Evolutionary conservation across 2,888 invertebrate species (phyloP), one percentile per base, ranked within the genome.

Genomic region (Galeopsomyia nigrocyanea): DNA sequence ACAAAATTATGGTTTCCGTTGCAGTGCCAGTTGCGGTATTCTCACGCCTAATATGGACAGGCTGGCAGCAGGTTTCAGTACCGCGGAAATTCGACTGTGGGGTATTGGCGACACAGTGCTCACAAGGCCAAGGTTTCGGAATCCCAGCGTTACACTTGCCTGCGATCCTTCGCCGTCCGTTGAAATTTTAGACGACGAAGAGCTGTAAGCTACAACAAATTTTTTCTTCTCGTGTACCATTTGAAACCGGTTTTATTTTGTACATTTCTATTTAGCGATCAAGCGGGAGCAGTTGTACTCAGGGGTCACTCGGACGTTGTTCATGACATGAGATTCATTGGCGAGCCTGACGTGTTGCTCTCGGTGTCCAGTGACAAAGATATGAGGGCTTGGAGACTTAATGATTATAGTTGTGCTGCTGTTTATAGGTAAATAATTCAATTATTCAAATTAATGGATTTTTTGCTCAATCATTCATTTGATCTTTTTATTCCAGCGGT

Each of bases 291-390:
- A 6, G 82, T 91, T 73, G 87, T 90, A 46, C 83, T 94, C 63
- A 88, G 92, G 74, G 95, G 94, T 0, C 95, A 96, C 82, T 90
- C 90, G 14, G 93, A 92, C 17, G 88, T 92, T 21, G 89, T 94
- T 22, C 92, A 92, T 81, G 93, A 93, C 74, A 88, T 94, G 26
- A 88, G 89, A 73, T 91, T 89, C 78, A 86, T 90, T 53, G 83
- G 88, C 53, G 89, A 90, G 77, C 90, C 92, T 2, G 87, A 91
- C 51, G 89, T 91, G 68, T 86, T 95, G 47, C 87, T 95, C n/a
- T 93, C 93, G 3, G 91, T 90, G 1, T 93, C 93, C 2, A 92
- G 93, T 82, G 96, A 96, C 86, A 90, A 89, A 77, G 92, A 93
- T 53, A 90, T 94, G 90, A 88, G 94, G 77, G 91, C 92, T 6